Base-by-base conservation (phyloP, 2,113 vertebrate species). In the Callipepla squamata region DNA sequence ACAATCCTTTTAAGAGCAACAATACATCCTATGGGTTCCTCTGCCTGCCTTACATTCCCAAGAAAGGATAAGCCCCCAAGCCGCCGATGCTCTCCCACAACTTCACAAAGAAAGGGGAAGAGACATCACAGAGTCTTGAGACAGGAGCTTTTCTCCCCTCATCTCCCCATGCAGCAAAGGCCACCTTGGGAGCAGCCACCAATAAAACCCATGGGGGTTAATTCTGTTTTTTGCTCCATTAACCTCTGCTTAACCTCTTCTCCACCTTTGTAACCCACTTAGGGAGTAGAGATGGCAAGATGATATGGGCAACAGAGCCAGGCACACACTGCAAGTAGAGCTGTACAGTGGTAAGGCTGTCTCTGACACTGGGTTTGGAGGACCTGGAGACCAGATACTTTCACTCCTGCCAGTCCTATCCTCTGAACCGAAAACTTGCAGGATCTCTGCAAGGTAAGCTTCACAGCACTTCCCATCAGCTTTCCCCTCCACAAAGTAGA, bases 181-280 rank as follows among this genome's bases (percentile, higher is more conserved):
- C 68, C 62, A 67, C 17, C 38, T 80, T 1, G 1, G 81, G 57
- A 92, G 72, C 79, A 93, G 89, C 85, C 85, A 87, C 92, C 76
- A 67, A 70, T 13, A 59, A 67, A 57, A 57, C 55, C 38, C 57
- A 14, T 0, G 3, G 40, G 91, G 76, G 55, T 85, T 91, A 92
- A 93, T 85, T 94, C 91, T 83, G 51, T 44, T 85, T 82, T 92
- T 77, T 78, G 51, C 68, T 94, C 93, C 61, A 62, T 94, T 95
- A 95, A 91, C 82, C 85, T 80, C 79, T 44, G 44, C 50, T 89
- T 95, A 94, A 90, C 76, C 87, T 80, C 79, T 42, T 45, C 58
- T 89, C 87, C 75, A 92, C 84, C 91, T 94, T 48, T 13, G 50
- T 58, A 79, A 48, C 30, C 59, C 40, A 34, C 55, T 76, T 1